A percentile compares a stretch with the other conserved stretches of the same genome.
Evolutionary conservation across 2,113 vertebrate genomes (phyloP).

Genomic region (Pangasianodon gigas): DNA sequence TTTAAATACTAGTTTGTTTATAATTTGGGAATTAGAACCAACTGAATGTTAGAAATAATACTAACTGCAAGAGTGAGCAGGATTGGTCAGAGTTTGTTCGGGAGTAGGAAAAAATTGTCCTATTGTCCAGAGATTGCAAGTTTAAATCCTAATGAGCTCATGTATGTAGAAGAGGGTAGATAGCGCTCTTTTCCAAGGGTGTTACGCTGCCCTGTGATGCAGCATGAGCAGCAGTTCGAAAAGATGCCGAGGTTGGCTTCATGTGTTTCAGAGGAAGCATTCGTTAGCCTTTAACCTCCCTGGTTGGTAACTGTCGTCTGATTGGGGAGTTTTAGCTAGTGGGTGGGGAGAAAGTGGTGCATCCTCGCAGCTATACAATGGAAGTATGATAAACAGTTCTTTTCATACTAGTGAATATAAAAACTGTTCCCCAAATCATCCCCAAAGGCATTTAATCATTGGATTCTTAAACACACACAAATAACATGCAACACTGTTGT

Average conservation of each 20-base stretch:
- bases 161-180: background rate
- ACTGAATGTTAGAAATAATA: background rate
- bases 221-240: background rate
- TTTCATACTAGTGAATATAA: background rate
- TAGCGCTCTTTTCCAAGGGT: background rate
- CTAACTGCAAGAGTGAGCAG: background rate
- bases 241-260: background rate
- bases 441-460: background rate
- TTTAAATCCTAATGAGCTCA: background rate
- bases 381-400: background rate
- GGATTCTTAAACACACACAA: background rate
- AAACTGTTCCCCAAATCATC: background rate
- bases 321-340: background rate
- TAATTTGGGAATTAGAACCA: background rate
- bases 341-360: background rate
- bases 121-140: background rate
- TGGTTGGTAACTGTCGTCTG: background rate
- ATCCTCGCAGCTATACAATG: background rate
- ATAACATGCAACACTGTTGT: slow-evolving; percentile 48
- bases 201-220: background rate
- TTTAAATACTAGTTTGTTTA: background rate
- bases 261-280: background rate
- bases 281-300: background rate
- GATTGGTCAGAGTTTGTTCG: background rate
- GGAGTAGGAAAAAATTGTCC: background rate